Evolutionary conservation across 1,140 invertebrate genomes (phyloP), one percentile per base, ranked within the genome.

Genomic region (Oedothorax gibbosus): DNA sequence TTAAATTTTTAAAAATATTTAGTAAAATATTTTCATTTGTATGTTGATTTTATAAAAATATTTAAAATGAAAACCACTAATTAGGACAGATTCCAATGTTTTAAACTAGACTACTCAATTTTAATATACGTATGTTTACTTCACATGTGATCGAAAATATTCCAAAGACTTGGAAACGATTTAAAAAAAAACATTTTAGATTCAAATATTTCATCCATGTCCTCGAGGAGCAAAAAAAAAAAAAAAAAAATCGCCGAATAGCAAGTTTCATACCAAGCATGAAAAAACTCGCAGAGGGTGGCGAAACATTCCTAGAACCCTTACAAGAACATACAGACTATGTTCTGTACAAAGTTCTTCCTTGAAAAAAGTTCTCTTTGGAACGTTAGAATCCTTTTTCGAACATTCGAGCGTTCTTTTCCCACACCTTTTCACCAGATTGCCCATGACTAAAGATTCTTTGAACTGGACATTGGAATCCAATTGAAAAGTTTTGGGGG

Each of bases 401-500:
- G 53, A 51, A 79, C 49, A 35, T 51, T 20, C 35, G 18, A 68
- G 64, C 18, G 57, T 60, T 73, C 53, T 57, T 71, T 64, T 53
- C 49, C 10, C 53, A 11, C 50, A n/a, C 18, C 50, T 54, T 57
- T 21, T 9, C 15, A 10, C 35, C 20, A 11, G 21, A 14, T 11
- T 49, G 54, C 35, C 64, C 64, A 4, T 35, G 35, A 9, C 50
- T 18, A 51, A 7, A 53, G 69, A 54, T 51, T 71, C 54, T 60
- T 62, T 79, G 35, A 35, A 35, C 35, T 49, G 80, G 80, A 82
- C 80, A 82, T n/a, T 53, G 69, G 69, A 82, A 82, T 82, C 69
- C 80, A 82, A 82, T 82, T 82, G 80, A 82, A 82, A 82, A 82
- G 80, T 82, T 82, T 82, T 82, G 80, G 72, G 68, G 72, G 68